phyloP scores from a whole-genome alignment of 2,113 vertebrate species.

The Cavia aperea region DNA sequence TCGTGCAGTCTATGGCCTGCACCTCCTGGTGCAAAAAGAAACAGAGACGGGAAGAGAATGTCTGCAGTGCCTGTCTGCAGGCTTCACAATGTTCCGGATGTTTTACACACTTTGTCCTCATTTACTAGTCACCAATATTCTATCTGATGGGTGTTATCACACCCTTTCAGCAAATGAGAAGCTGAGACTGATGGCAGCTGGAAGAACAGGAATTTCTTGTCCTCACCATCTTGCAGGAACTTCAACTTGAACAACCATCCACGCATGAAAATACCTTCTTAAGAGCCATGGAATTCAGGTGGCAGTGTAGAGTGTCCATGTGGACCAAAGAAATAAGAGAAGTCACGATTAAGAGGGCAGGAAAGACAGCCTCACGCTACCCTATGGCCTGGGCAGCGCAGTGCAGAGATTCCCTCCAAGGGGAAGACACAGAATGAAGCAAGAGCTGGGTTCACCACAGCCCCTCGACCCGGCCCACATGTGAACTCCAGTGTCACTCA shows the following conservation, averaged over 20 bases:
- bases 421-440: neutral
- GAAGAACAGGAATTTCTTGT: neutral
- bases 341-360: neutral
- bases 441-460: neutral
- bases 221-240: neutral
- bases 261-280: neutral
- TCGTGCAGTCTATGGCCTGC: neutral
- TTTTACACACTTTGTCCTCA: neutral
- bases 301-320: neutral
- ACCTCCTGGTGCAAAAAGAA: neutral
- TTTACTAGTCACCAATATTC: neutral
- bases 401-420: neutral
- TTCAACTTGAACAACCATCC: neutral
- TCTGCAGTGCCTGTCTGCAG: neutral
- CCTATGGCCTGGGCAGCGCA: neutral
- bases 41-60: neutral
- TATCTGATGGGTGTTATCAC: neutral
- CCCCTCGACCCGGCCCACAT: neutral
- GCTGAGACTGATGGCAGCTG: neutral
- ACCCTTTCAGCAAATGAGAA: neutral
- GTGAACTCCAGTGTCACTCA: neutral
- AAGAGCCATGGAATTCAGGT: neutral
- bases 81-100: neutral
- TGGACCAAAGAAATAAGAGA: neutral
- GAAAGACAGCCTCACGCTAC: neutral